Conservation (phyloP, 2,797 vertebrate species). For the Hyperoplus lanceolatus region DNA sequence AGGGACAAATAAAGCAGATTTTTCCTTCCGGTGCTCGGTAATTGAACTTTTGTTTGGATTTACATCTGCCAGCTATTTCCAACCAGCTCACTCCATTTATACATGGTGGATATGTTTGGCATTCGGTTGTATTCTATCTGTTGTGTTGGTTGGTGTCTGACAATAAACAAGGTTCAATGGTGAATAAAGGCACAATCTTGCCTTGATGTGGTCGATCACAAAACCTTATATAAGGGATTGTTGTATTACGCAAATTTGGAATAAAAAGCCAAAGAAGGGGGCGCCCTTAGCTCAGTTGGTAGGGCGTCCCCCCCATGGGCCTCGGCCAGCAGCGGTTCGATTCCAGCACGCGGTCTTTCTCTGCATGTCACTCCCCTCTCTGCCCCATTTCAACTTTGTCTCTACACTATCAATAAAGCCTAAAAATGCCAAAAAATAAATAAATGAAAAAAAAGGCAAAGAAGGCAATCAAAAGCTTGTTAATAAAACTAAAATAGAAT, state of each 20-base stretch:
- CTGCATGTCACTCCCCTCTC: no score
- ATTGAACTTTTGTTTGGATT: slow-evolving; percentile 37
- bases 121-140: slow-evolving; percentile 22
- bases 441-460: background rate
- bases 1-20: slow-evolving; percentile 19
- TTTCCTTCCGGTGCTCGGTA: slow-evolving; percentile 15
- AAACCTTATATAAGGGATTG: background rate
- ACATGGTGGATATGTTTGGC: slow-evolving; percentile 21
- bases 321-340: no score
- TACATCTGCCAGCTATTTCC: slow-evolving; percentile 12
- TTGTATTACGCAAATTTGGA: slow-evolving; percentile 4
- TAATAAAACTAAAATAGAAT: background rate
- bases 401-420: no score
- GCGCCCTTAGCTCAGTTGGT: no score
- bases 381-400: no score
- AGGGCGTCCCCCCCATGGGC: no score
- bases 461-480: slow-evolving; percentile 1
- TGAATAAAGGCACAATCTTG: slow-evolving; percentile 1
- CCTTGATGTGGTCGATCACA: background rate
- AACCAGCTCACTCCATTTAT: slow-evolving; percentile 18
- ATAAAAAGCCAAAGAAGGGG: background rate
- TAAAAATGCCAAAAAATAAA: background rate
- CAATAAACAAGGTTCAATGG: background rate
- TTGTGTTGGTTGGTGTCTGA: slow-evolving; percentile 7
- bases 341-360: no score